Evolutionary conservation across 2,888 invertebrate genomes (phyloP), one percentile per base, ranked within the genome.

Genomic region (Elegia similella): DNA sequence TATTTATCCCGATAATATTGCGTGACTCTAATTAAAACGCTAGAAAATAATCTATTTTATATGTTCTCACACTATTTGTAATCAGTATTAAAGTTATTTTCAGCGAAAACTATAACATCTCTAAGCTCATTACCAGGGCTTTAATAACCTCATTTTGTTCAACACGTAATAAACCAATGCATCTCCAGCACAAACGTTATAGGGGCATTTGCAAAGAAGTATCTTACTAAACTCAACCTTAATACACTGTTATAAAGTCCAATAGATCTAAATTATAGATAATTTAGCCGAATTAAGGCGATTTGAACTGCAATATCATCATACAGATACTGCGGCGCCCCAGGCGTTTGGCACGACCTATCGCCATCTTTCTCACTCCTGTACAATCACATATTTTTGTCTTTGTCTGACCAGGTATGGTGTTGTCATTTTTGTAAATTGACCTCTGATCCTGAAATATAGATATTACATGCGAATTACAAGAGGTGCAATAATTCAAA

Each of bases 361-460:
- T 60, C 56, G 47, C 56, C 59, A 23, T 80, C 82, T 62, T 71
- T 64, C 54, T 82, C 66, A 6, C 62, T 43, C 77, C 34, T 16
- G 17, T 23, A 0, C 1, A 16, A 52, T 61, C 29, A 8, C 77
- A 75, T 72, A 6, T 55, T 50, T 62, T 32, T 46, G 2, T 79
- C 78, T 63, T 68, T 52, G 30, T 83, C 73, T 60, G 48, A 32
- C 69, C 53, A 68, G 70, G 73, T 78, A 80, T 78, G 72, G 80
- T 81, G 76, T 81, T 86, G 87, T 88, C 86, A 87, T 88, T 87
- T 88, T 87, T 84, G 81, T 79, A 80, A 81, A 84, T 80, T 82
- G 84, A 86, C 84, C 88, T 81, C 64, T 83, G 85, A 83, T 76
- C 85, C 78, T 80, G 78, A 75, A 82, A 78, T 79, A 80, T 73